These are phyloP conservation scores for Sepiola atlantica DNA, from an alignment of 2,888 invertebrate genomes.

Conservation along the genomic window DNA sequence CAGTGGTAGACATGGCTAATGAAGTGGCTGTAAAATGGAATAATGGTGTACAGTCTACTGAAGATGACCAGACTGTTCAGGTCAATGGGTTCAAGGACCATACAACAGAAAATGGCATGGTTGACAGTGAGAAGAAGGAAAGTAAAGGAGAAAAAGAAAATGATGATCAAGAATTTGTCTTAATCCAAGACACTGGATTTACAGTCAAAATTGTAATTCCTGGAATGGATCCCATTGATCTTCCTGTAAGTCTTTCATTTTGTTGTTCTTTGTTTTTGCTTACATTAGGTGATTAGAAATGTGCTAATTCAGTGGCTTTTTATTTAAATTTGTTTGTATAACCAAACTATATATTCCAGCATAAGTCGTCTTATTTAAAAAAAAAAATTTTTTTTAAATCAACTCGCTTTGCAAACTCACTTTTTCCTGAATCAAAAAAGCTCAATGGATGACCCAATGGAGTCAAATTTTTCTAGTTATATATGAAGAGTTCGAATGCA, in stretches of 20 bases:
- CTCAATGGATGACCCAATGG: too few relatives aligned
- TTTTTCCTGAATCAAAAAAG: too few relatives aligned
- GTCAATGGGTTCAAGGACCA: constrained; percentile 41
- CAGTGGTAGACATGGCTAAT: background rate
- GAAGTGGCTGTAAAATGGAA: background rate
- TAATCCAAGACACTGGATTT: constrained; percentile 74
- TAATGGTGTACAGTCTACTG: constrained; percentile 13
- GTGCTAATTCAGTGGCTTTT: too few relatives aligned
- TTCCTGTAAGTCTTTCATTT: constrained; percentile 82
- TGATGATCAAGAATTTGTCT: constrained; percentile 68
- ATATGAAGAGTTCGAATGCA: too few relatives aligned
- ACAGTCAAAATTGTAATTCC: constrained; percentile 95
- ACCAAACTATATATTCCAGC: too few relatives aligned
- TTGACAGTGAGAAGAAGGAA: constrained; percentile 52
- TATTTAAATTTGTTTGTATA: too few relatives aligned
- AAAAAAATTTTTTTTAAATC: too few relatives aligned
- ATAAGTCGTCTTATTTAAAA: too few relatives aligned
- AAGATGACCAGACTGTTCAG: background rate
- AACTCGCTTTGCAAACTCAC: too few relatives aligned
- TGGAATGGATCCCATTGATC: constrained; percentile 91
- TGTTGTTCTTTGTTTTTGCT: background rate
- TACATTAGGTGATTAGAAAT: too few relatives aligned
- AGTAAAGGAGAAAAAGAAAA: constrained; percentile 57
- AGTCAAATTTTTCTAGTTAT: too few relatives aligned
- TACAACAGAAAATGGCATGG: constrained; percentile 51